Conservation (phyloP, 2,888 invertebrate species). For the Drosophila atripex region DNA sequence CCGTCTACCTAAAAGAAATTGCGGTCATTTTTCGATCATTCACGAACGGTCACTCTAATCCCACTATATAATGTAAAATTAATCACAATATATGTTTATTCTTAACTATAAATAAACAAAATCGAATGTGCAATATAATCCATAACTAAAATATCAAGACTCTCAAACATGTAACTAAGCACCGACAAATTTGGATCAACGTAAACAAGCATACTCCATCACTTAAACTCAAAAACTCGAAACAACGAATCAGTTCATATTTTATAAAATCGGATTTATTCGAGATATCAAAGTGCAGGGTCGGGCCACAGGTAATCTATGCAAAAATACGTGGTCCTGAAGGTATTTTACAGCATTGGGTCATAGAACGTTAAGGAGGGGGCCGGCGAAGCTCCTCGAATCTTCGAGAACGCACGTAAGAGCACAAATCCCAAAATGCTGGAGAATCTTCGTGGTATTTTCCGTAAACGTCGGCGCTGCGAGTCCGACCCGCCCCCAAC, state of each 20-base stretch:
- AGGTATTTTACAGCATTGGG: conserved; percentile 9
- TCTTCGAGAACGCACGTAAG: conserved; percentile 29
- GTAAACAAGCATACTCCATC: neutral
- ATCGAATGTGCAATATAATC: conserved; percentile 1
- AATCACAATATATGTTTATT: conserved; percentile 9
- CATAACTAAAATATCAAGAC: neutral
- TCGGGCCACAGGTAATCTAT: conserved; percentile 27
- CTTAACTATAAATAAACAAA: neutral
- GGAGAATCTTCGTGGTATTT: conserved; percentile 78
- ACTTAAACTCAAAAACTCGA: conserved; percentile 7
- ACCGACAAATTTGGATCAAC: neutral
- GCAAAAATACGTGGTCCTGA: conserved; percentile 7
- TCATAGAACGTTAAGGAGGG: conserved; percentile 6
- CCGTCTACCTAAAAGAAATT: neutral
- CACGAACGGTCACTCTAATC: neutral
- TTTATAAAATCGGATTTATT: conserved; percentile 5
- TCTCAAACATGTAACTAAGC: conserved; percentile 3
- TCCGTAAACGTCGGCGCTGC: conserved; percentile 80
- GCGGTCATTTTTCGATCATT: neutral
- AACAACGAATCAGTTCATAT: neutral
- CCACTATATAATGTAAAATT: conserved; percentile 18
- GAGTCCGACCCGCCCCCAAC: conserved; percentile 54
- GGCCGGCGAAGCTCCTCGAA: conserved; percentile 47
- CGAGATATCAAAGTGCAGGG: neutral
- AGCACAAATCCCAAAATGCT: conserved; percentile 63